A percentile compares a stretch with the other conserved stretches of the same genome.
phyloP scores from a whole-genome alignment of 2,113 vertebrate species.

The Aleadryas rufinucha region DNA sequence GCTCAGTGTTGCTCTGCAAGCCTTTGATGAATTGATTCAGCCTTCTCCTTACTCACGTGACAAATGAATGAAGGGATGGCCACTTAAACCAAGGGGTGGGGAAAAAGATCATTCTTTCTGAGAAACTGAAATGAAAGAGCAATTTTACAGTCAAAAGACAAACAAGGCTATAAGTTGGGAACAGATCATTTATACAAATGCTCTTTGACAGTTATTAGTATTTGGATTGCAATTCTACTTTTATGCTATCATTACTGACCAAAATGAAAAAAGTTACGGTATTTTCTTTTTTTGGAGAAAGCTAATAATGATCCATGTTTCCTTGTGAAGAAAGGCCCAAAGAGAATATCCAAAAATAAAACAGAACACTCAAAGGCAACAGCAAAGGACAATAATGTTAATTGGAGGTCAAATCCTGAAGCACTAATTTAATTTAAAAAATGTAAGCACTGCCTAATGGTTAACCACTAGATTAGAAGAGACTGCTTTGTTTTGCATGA shows the following conservation, averaged over 20 bases:
- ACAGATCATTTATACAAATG: background rate
- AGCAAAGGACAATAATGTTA: constrained; percentile 36
- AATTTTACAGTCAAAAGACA: background rate
- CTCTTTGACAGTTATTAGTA: background rate
- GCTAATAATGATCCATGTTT: background rate
- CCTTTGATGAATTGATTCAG: constrained; percentile 25
- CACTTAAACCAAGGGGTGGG: background rate
- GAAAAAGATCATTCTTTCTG: background rate
- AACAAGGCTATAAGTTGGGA: background rate
- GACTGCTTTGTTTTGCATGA: background rate
- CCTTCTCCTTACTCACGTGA: background rate
- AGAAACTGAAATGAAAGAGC: background rate
- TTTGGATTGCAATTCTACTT: background rate
- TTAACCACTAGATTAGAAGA: background rate
- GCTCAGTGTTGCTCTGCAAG: background rate
- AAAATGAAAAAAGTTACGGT: background rate
- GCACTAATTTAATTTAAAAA: background rate
- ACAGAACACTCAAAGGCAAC: background rate
- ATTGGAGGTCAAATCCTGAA: constrained; percentile 48
- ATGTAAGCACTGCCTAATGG: background rate
- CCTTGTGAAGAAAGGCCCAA: background rate
- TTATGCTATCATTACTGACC: background rate
- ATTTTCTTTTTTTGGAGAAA: background rate
- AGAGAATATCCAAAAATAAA: constrained; percentile 34
- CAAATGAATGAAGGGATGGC: background rate